Evolutionary conservation across 1,140 invertebrate genomes (phyloP), one percentile per base, ranked within the genome.

Genomic region (Rhizoglyphus robini): DNA sequence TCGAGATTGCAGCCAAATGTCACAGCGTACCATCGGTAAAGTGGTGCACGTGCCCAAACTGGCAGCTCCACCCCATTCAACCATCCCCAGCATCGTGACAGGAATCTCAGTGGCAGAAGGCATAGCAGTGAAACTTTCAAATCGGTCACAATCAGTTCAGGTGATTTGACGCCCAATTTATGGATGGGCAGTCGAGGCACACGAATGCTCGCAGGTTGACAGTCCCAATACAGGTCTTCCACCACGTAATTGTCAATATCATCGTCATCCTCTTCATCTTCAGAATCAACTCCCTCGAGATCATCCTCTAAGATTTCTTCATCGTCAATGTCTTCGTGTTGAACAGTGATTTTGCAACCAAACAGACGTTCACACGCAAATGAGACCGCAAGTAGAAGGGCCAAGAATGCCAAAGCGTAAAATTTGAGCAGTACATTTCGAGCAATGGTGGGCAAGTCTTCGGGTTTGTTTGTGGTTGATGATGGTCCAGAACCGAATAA

Each of bases 31-130:
- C 69, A 79, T 64, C 83, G 83, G 70, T 92, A 88, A 18, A 97
- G 74, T 32, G 83, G 83, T 34, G 82, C 81, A 46, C 94, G 80
- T n/a, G 92, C 71, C 69, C 82, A 83, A 11, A 82, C 76, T 0
- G 95, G 94, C 63, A 98, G 73, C 68, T 90, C 80, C 68, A 86
- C 78, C 51, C 84, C 84, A 58, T 90, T 87, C 49, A 96, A 74
- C 77, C 83, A 87, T 30, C 94, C 94, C 87, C 91, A 95, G 57
- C 86, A 79, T 70, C 90, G 81, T 54, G 92, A 96, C 4, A 92
- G 81, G 25, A 85, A 82, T 69, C 90, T 82, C 67, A 96, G 78
- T 0, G 94, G 94, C 67, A 98, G 79, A 30, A 83, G 82, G 68
- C 80, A 79, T 34, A 81, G 15, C 8, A 60, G 1, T 60, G 58